phyloP scores from a whole-genome alignment of 2,888 invertebrate genomes.

The Eurois occulta region DNA sequence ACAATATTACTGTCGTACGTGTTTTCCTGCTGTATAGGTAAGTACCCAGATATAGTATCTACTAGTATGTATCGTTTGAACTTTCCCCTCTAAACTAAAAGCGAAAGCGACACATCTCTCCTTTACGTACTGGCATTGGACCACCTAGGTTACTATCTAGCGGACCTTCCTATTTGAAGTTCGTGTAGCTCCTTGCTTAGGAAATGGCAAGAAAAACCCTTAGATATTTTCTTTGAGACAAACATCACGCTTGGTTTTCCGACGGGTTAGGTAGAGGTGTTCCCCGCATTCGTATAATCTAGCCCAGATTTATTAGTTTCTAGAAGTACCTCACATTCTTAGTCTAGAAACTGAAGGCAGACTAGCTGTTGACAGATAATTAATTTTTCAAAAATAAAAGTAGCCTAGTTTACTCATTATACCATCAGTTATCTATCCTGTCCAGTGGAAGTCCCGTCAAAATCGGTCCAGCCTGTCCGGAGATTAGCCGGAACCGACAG shows the following conservation, averaged over 20 bases:
- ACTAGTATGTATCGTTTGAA: conserved; percentile 41
- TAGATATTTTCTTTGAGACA: not conserved
- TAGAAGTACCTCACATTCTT: too few species aligned
- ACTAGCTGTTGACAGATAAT: too few species aligned
- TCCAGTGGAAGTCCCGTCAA: too few species aligned
- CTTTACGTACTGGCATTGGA: not conserved
- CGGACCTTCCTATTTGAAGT: not conserved
- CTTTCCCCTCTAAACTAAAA: conserved; percentile 50
- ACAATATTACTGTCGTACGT: conserved; percentile 51
- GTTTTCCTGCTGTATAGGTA: conserved; percentile 46
- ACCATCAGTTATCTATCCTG: too few species aligned
- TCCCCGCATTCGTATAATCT: too few species aligned
- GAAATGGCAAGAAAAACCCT: not conserved
- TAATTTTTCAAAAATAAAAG: too few species aligned
- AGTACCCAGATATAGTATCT: conserved; percentile 25
- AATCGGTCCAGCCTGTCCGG: too few species aligned
- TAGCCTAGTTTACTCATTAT: too few species aligned
- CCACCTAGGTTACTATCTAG: not conserved
- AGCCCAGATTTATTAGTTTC: too few species aligned
- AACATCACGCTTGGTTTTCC: not conserved
- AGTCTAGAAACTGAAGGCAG: too few species aligned
- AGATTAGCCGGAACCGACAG: too few species aligned
- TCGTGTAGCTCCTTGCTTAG: not conserved
- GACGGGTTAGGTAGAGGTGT: too few species aligned
- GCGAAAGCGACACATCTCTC: conserved; percentile 38